Percentiles rank a stretch among this genome's conserved stretches.
Conservation (phyloP, 2,888 invertebrate genomes). For the Blastobasis lacticolella region DNA sequence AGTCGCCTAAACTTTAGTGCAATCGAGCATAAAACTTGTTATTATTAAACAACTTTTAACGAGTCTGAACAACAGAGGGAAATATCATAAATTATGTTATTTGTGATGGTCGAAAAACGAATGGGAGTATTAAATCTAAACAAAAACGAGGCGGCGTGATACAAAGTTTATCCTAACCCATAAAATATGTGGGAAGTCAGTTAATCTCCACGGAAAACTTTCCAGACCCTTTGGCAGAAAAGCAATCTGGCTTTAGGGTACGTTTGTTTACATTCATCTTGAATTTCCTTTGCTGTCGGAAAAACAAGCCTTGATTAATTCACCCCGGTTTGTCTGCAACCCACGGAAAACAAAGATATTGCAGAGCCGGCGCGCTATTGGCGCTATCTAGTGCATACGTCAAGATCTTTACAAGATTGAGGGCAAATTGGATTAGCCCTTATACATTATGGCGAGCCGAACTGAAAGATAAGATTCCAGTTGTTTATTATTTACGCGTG, state of each 20-base stretch:
- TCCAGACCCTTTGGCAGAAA: conserved; percentile 32
- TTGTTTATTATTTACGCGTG: no score
- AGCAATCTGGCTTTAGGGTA: conserved; percentile 33
- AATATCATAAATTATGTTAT: no score
- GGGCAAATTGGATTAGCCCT: not conserved
- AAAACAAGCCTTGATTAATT: conserved; percentile 53
- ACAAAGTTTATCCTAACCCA: no score
- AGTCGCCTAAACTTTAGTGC: no score
- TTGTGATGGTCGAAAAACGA: no score
- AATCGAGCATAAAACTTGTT: no score
- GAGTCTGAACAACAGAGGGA: not conserved
- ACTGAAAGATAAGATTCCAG: not conserved
- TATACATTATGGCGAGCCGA: not conserved
- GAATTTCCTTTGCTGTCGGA: conserved; percentile 32
- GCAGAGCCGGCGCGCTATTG: not conserved
- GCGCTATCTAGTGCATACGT: not conserved
- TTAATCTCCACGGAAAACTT: conserved; percentile 13
- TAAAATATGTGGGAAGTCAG: not conserved
- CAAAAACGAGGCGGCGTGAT: no score
- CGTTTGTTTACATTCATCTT: conserved; percentile 39
- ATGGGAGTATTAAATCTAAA: no score
- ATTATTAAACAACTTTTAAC: not conserved
- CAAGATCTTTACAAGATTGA: not conserved
- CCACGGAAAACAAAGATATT: conserved; percentile 14
- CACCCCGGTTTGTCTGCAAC: conserved; percentile 33